Evolutionary conservation across 2,797 vertebrate genomes (phyloP), one percentile per base, ranked within the genome.

Genomic region (Neoniphon sammara): DNA sequence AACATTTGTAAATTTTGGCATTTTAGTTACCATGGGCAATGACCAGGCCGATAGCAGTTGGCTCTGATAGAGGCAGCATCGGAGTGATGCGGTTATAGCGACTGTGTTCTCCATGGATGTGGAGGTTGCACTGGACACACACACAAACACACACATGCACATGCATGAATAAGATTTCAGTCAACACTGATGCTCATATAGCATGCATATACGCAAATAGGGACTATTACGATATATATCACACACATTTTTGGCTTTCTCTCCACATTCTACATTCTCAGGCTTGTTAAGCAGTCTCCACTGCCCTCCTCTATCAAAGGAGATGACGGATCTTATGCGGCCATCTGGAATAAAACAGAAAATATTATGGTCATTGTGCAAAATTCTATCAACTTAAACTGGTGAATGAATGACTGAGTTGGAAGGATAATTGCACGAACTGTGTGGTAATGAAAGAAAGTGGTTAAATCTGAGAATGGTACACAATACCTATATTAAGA

Each of bases 91-190:
- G 78, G 66, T 91, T 94, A 56, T 88, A 91, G 49, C 88, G 92
- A 56, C 95, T 95, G 86, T 95, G 94, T 49, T 95, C 94, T 36
- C 94, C 94, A 0, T 95, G 95, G 53, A 95, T 93, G 36, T 95
- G 94, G 53, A 95, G 91, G 73, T 94, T 93, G 77, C 95, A 95
- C 95, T 95, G 81, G 12, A 76, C 46, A 80, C 47, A 74, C 20
- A 70, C 20, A 70, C 20, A 81, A 7, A 50, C 18, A 61, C 17
- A 12, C 23, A 9, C 57, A 66, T 31, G 39, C 59, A 54, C 52
- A 44, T 30, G 11, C 46, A 15, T 25, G 25, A 31, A 60, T 58
- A 80, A 7, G 61, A 30, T n/a, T 20, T 44, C 42, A 53, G 46
- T 21, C 21, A 55, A 15, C 11, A 61, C 5, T 17, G 5, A 17